Percentiles rank a stretch among this genome's conserved stretches.
phyloP scores from a whole-genome alignment of 2,888 invertebrate species.

The Morinoia aosen region DNA sequence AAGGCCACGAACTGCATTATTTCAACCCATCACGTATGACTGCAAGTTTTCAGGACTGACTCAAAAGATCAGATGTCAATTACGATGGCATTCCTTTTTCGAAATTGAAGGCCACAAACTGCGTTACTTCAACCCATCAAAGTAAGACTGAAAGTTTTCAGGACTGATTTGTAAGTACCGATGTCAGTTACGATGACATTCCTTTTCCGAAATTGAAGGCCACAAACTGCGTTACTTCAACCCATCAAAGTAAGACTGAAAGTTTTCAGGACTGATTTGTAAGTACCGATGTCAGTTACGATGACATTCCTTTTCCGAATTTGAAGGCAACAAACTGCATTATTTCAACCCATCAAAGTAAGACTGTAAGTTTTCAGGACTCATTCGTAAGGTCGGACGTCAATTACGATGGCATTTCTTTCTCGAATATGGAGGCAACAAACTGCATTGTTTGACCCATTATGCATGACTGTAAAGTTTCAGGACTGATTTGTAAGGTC shows the following conservation, averaged over 20 bases:
- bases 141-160: too few relatives aligned
- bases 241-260: not conserved
- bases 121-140: not conserved
- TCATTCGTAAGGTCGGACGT: not conserved
- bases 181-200: not conserved
- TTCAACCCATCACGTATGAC: too few relatives aligned
- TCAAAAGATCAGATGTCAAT: not conserved
- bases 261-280: too few relatives aligned
- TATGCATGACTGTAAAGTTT: not conserved
- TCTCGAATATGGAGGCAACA: not conserved
- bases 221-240: not conserved
- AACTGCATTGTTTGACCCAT: not conserved
- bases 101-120: not conserved
- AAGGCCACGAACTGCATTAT: not conserved
- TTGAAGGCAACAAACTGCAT: not conserved
- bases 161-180: not conserved
- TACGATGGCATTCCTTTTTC: not conserved
- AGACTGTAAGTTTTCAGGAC: too few relatives aligned
- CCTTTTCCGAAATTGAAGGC: not conserved
- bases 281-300: not conserved
- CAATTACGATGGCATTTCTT: not conserved
- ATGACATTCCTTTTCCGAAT: not conserved
- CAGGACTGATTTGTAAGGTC: not conserved
- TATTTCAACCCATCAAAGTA: not conserved
- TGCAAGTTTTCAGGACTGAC: too few relatives aligned